Evolutionary conservation across 2,797 vertebrate species (phyloP).

Genomic region (Allobates femoralis): DNA sequence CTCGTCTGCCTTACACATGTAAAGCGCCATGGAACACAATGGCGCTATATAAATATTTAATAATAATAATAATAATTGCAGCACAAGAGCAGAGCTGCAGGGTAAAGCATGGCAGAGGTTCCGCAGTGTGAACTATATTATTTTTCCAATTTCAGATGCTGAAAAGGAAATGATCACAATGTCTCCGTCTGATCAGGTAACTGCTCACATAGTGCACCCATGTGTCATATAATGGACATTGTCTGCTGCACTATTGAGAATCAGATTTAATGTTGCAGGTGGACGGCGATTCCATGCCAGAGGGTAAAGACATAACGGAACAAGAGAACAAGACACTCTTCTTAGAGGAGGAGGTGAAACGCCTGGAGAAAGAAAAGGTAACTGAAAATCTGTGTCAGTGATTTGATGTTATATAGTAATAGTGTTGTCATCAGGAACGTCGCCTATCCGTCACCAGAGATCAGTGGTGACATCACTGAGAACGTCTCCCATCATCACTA

Average conservation of each 20-base stretch:
- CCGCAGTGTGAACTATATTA: background rate
- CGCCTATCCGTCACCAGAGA: no score
- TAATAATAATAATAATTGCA: no score
- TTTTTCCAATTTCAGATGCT: conserved; percentile 28
- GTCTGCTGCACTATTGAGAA: background rate
- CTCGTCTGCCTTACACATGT: no score
- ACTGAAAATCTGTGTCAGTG: background rate
- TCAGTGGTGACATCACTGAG: background rate
- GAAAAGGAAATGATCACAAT: background rate
- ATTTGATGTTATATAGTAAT: background rate
- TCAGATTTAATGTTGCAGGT: conserved; percentile 15
- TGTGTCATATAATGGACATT: background rate
- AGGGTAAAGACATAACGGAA: conserved; percentile 78
- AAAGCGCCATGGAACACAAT: no score
- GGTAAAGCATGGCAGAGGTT: no score
- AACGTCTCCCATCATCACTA: background rate
- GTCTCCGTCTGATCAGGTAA: conserved; percentile 39
- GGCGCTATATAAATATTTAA: no score
- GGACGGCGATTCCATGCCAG: conserved; percentile 37
- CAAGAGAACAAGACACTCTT: conserved; percentile 79
- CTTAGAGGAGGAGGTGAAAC: conserved; percentile 78
- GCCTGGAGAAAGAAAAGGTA: conserved; percentile 81
- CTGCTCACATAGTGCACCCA: background rate
- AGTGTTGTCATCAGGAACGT: no score
- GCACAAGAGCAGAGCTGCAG: no score